Evolutionary conservation across 2,797 vertebrate species (phyloP).

Genomic region (Caiman crocodilus): DNA sequence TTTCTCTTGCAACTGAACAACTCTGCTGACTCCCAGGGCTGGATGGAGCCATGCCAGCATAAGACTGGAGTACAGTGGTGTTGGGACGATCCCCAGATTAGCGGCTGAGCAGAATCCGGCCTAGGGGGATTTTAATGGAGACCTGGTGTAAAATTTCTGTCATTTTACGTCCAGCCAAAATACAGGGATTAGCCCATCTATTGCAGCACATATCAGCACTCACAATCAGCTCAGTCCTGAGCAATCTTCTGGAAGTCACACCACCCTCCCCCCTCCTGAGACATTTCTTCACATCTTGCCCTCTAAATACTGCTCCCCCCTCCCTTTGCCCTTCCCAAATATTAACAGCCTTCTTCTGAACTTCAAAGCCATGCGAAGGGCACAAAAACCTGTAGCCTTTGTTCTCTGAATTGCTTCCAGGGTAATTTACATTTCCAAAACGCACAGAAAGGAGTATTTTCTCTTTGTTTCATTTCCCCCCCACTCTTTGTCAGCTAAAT

Average conservation of each 20-base stretch:
- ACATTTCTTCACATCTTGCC: background rate
- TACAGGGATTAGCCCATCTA: background rate
- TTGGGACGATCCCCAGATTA: background rate
- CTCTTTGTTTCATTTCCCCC: background rate
- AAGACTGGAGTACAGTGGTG: background rate
- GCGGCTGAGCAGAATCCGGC: background rate
- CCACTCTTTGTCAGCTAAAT: conserved; percentile 58
- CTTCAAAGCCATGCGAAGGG: conserved; percentile 53
- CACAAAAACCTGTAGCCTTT: conserved; percentile 53
- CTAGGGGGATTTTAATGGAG: background rate
- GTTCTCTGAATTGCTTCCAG: conserved; percentile 1
- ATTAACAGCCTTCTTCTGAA: background rate
- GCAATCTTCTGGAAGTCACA: background rate
- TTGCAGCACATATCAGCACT: background rate
- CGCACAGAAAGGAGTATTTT: conserved; percentile 48
- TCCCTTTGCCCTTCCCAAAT: conserved; percentile 44
- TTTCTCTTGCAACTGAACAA: background rate
- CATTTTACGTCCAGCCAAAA: background rate
- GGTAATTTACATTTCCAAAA: conserved; percentile 70
- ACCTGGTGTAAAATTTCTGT: background rate
- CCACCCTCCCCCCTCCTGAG: background rate
- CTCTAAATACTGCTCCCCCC: background rate
- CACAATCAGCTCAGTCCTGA: too few species aligned
- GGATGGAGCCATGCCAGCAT: background rate
- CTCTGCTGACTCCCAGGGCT: background rate